Base-by-base conservation (phyloP, 2,797 vertebrate genomes). In the Periophthalmus magnuspinnatus region DNA sequence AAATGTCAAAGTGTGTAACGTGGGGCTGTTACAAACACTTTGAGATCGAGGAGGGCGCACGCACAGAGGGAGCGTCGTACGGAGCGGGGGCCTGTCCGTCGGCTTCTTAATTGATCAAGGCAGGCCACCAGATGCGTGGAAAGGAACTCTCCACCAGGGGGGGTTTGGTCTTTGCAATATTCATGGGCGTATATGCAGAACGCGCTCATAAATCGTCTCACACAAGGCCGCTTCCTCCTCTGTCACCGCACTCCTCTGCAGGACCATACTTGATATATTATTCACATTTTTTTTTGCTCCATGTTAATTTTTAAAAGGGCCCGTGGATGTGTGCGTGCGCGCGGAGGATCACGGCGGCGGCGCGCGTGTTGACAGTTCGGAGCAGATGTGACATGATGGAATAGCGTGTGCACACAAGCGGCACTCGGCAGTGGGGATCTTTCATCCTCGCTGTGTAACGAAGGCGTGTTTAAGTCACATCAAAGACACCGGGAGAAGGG, bases 41-140 rank as follows among this genome's bases (percentile, higher is more conserved):
- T 78, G 80, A 22, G 8, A 0, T 56, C 3, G 41, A 60, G 47
- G 36, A n/a, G 34, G 72, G 38, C 54, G 24, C 32, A 48, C 70
- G n/a, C n/a, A n/a, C n/a, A 22, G 67, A 59, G 64, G 74, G 45
- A 47, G 14, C 38, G 6, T 50, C 34, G 33, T 41, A 71, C 64
- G 73, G 71, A 68, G 55, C 28, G 36, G 58, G 38, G 67, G 62
- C 65, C 78, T 77, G 77, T 82, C 81, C 81, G 17, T 80, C 79
- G 70, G 79, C 79, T 76, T 71, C 69, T 83, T 91, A 89, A 91
- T 90, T 88, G 87, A 89, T 91, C 76, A 79, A 85, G 88, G 88
- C 87, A 84, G 82, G 85, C 76, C 75, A 79, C 76, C 87, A 89
- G 90, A 90, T 91, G 84, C 88, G 81, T 81, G 77, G 73, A 78